phyloP scores from a whole-genome alignment of 2,888 invertebrate species.

The Pasiphila rectangulata region DNA sequence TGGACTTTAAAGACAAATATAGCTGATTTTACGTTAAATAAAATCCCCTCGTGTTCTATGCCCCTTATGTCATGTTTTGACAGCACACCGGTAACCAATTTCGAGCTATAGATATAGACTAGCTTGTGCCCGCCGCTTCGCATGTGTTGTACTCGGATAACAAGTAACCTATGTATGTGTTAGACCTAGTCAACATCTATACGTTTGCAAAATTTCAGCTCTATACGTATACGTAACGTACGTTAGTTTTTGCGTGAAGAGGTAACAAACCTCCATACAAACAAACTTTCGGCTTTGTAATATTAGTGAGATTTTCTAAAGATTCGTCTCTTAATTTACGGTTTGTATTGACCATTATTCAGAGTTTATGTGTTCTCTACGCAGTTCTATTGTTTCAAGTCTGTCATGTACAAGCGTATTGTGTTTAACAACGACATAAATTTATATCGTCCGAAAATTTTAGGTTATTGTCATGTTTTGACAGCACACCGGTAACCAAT shows the following conservation, averaged over 20 bases:
- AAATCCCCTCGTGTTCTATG: neutral
- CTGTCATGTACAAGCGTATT: conserved; percentile 5
- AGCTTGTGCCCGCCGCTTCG: too few species aligned
- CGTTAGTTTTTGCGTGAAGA: too few species aligned
- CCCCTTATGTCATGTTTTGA: neutral
- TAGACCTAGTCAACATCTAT: too few species aligned
- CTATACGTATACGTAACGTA: too few species aligned
- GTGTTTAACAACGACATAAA: too few species aligned
- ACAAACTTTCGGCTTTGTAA: too few species aligned
- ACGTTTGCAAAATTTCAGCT: too few species aligned
- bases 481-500: conserved; percentile 9
- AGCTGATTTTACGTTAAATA: neutral
- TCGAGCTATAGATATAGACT: neutral
- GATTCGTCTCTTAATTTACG: conserved; percentile 5
- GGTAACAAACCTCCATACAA: too few species aligned
- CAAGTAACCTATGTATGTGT: too few species aligned
- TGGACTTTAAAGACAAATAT: neutral
- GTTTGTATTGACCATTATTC: conserved; percentile 3
- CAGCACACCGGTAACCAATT: conserved; percentile 9
- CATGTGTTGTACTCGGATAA: too few species aligned
- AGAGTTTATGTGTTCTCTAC: conserved; percentile 6
- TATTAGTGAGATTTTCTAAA: conserved; percentile 1
- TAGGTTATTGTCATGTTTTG: too few species aligned
- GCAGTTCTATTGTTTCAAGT: conserved; percentile 9
- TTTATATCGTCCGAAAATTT: too few species aligned